A percentile compares a stretch with the other conserved stretches of the same genome.
Evolutionary conservation across 2,797 vertebrate genomes (phyloP).

Genomic region (Sebastes miniatus): DNA sequence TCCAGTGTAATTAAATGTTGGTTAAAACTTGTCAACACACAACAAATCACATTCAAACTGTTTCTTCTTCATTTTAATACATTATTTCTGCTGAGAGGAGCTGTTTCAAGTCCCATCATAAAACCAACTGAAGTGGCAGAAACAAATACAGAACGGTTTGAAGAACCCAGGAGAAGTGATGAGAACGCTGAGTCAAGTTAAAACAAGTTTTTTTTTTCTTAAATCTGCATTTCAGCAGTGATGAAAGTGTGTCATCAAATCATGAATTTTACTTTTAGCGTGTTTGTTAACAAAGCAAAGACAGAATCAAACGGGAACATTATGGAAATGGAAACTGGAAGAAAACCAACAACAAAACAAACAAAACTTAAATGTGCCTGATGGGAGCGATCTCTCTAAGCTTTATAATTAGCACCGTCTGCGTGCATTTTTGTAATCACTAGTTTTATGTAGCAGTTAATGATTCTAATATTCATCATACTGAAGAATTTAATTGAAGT

Average conservation of each 20-base stretch:
- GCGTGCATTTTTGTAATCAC: not conserved
- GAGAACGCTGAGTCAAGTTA: not conserved
- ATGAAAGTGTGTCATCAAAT: not conserved
- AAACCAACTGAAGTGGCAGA: constrained; percentile 5
- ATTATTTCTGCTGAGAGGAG: constrained; percentile 31
- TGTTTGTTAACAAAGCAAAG: not conserved
- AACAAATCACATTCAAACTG: not conserved
- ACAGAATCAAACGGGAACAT: not conserved
- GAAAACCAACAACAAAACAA: not conserved
- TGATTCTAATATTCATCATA: not conserved
- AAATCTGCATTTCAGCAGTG: not conserved
- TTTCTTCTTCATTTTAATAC: constrained; percentile 15
- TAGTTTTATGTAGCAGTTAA: not conserved
- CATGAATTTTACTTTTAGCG: no score
- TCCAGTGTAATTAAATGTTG: not conserved
- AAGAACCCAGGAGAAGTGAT: not conserved
- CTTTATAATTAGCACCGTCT: not conserved
- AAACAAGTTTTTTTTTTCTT: not conserved
- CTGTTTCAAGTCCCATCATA: constrained; percentile 16
- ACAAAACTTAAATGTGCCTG: not conserved
- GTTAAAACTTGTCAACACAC: not conserved
- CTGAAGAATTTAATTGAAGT: not conserved
- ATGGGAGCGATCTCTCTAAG: not conserved
- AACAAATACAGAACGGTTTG: not conserved
- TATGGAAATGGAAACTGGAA: not conserved